These are phyloP conservation scores for Triplophysa bombifrons DNA, from an alignment of 2,797 vertebrate genomes.

Conservation along the genomic window DNA sequence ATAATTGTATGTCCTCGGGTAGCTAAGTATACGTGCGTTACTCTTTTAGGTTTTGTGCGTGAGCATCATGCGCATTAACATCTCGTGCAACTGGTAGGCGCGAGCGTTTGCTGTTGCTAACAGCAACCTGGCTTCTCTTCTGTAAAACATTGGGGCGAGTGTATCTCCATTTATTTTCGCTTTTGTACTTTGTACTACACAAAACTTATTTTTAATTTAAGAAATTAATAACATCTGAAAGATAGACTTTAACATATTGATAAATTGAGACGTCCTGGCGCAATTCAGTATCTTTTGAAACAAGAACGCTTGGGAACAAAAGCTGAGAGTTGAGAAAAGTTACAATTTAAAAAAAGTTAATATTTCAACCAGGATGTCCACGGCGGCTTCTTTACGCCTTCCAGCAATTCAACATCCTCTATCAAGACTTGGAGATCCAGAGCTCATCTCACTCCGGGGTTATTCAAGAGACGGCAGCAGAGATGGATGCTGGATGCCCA, in stretches of 20 bases:
- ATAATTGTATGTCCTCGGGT: not conserved
- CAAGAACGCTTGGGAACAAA: not conserved
- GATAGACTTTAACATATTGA: not conserved
- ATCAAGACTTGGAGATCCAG: slow-evolving; percentile 56
- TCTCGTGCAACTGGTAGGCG: not conserved
- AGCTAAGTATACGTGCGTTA: not conserved
- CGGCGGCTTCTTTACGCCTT: slow-evolving; percentile 39
- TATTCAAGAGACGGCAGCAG: slow-evolving; percentile 33
- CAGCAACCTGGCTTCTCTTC: slow-evolving; percentile 57
- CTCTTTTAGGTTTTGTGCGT: not conserved
- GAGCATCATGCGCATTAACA: not conserved
- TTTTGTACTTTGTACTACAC: slow-evolving; percentile 5
- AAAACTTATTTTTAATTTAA: slow-evolving; percentile 2
- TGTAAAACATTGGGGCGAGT: slow-evolving; percentile 44
- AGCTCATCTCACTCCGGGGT: slow-evolving; percentile 58
- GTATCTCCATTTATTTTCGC: not conserved
- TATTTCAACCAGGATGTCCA: slow-evolving; percentile 44
- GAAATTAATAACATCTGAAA: not conserved
- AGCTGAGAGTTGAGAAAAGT: not conserved
- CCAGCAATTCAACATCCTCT: slow-evolving; percentile 58
- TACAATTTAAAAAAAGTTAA: not conserved
- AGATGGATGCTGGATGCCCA: slow-evolving; percentile 18
- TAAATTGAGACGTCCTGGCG: not conserved
- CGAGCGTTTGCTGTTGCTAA: slow-evolving; percentile 56
- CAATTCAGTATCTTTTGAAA: not conserved